Percentiles rank a stretch among this genome's conserved stretches.
phyloP scores from a whole-genome alignment of 2,113 vertebrate species.

The Dolichallabes microphthalmus region DNA sequence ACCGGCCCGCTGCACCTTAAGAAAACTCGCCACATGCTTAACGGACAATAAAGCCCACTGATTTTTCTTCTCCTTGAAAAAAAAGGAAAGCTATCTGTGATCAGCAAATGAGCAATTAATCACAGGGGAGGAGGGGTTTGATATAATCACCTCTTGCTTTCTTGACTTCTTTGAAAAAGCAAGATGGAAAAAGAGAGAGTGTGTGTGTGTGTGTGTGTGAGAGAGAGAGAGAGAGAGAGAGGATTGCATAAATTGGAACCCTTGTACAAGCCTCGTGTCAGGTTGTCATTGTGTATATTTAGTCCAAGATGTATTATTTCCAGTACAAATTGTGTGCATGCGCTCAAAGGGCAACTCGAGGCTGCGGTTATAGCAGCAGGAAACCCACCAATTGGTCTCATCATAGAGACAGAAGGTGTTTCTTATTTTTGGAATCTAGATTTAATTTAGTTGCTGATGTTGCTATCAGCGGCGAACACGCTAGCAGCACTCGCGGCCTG shows the following conservation, averaged over 20 bases:
- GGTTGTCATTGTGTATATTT: constrained; percentile 21
- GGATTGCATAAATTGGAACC: constrained; percentile 32
- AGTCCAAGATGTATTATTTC: constrained; percentile 48
- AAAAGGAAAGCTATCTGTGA: constrained; percentile 42
- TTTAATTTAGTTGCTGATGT: constrained; percentile 65
- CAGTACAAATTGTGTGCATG: background rate
- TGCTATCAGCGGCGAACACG: constrained; percentile 60
- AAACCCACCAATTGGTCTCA: constrained; percentile 59
- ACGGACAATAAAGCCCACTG: constrained; percentile 41
- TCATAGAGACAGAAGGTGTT: constrained; percentile 49
- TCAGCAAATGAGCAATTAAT: constrained; percentile 59
- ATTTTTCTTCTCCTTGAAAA: constrained; percentile 43
- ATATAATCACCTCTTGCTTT: constrained; percentile 21
- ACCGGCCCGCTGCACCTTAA: constrained; percentile 51
- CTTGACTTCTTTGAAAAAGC: constrained; percentile 12
- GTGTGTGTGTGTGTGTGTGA: no score
- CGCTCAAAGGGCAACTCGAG: no score
- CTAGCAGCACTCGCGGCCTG: constrained; percentile 57
- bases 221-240: background rate
- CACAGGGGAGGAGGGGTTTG: background rate
- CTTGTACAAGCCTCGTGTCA: background rate
- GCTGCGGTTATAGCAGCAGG: constrained; percentile 19
- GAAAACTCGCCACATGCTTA: constrained; percentile 39
- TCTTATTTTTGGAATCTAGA: constrained; percentile 61
- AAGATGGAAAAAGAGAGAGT: background rate